phyloP scores from a whole-genome alignment of 1,140 invertebrate genomes.

The Papilio helenus region DNA sequence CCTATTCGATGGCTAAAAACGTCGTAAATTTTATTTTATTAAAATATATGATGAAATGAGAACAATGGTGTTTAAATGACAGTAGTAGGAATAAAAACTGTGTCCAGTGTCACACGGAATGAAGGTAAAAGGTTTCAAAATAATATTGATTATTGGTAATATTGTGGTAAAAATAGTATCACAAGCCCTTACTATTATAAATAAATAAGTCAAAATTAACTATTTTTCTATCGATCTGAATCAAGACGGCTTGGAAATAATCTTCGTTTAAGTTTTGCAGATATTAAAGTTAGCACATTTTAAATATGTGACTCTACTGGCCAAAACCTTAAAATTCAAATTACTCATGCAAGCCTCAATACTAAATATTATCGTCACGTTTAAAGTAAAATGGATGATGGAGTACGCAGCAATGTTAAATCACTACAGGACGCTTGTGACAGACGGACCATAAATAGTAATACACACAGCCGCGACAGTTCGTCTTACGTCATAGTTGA shows the following conservation, averaged over 20 bases:
- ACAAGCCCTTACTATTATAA: background rate
- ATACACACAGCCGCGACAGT: slow-evolving; percentile 49
- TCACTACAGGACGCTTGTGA: slow-evolving; percentile 49
- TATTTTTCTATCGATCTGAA: no score
- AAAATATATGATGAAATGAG: slow-evolving; percentile 10
- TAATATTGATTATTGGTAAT: background rate
- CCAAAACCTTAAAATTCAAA: background rate
- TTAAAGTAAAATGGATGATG: slow-evolving; percentile 35
- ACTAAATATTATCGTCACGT: slow-evolving; percentile 2
- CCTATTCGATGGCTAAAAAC: slow-evolving; percentile 30
- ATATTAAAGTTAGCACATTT: background rate
- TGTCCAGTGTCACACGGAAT: background rate
- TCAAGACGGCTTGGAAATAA: no score
- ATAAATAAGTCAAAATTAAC: no score
- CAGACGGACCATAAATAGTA: slow-evolving; percentile 69
- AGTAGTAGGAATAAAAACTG: background rate
- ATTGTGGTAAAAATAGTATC: background rate
- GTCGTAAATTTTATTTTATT: slow-evolving; percentile 30
- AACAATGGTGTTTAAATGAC: slow-evolving; percentile 2
- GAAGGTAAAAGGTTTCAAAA: background rate
- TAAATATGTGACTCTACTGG: background rate
- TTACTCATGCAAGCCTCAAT: background rate
- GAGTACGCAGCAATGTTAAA: slow-evolving; percentile 48
- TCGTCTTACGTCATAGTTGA: slow-evolving; percentile 12
- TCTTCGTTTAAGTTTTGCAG: no score